A percentile compares a stretch with the other conserved stretches of the same genome.
These are phyloP conservation scores for Opisthograptis luteolata DNA, from an alignment of 2,888 invertebrate genomes.

Conservation along the genomic window DNA sequence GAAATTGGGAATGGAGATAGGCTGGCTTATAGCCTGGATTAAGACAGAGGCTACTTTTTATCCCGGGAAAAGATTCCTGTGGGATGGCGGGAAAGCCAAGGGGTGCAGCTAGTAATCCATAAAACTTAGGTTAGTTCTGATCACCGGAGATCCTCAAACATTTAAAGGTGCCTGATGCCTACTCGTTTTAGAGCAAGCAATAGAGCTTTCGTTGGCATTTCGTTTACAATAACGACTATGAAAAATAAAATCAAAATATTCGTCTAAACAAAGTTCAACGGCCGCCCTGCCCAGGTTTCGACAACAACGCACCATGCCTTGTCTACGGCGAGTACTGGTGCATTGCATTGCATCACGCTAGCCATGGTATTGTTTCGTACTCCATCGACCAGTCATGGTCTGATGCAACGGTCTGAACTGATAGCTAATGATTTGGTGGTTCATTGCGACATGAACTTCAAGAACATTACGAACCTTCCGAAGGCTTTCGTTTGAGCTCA, in stretches of 20 bases:
- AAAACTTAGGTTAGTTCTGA: too few relatives aligned
- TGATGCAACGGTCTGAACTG: constrained; percentile 34
- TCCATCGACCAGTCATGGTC: constrained; percentile 29
- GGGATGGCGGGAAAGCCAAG: too few relatives aligned
- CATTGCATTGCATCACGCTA: constrained; percentile 33
- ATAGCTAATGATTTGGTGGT: constrained; percentile 13
- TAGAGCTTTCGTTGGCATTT: too few relatives aligned
- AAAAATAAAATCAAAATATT: constrained; percentile 8
- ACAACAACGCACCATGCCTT: constrained; percentile 31
- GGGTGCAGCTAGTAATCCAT: too few relatives aligned
- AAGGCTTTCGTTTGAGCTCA: neutral
- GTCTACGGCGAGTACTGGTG: constrained; percentile 2
- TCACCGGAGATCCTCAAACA: too few relatives aligned
- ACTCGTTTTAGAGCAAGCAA: too few relatives aligned
- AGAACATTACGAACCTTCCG: neutral
- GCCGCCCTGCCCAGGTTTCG: constrained; percentile 16
- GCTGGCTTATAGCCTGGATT: too few relatives aligned
- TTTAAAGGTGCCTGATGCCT: too few relatives aligned
- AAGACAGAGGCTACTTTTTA: too few relatives aligned
- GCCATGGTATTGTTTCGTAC: constrained; percentile 36
- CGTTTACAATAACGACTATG: neutral
- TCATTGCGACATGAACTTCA: constrained; percentile 19
- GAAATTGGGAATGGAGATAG: too few relatives aligned
- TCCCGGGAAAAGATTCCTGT: too few relatives aligned
- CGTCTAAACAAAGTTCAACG: constrained; percentile 13